phyloP scores from a whole-genome alignment of 2,113 vertebrate genomes.

The Rallus limicola region DNA sequence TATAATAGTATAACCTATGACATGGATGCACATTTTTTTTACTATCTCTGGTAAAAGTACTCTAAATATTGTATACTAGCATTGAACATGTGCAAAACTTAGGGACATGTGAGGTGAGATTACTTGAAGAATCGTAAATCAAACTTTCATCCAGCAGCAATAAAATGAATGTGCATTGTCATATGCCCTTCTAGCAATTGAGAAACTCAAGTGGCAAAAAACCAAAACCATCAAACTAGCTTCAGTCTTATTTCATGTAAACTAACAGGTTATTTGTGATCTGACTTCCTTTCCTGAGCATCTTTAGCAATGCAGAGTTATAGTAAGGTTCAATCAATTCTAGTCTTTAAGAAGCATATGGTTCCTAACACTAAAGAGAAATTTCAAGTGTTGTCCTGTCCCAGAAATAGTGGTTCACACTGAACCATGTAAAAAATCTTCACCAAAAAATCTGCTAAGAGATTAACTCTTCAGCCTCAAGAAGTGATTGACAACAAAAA shows the following conservation, averaged over 20 bases:
- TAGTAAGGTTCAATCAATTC: background rate
- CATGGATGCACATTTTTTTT: background rate
- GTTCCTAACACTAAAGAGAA: background rate
- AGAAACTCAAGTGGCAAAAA: background rate
- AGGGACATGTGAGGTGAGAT: accelerated
- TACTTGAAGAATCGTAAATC: background rate
- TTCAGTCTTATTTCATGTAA: background rate
- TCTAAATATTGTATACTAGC: background rate
- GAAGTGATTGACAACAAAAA: background rate
- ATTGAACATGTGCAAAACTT: background rate
- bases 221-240: background rate
- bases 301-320: background rate
- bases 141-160: background rate
- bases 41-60: background rate
- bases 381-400: background rate
- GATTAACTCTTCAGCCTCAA: background rate
- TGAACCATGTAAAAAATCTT: background rate
- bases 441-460: background rate
- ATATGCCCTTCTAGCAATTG: background rate
- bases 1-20: background rate
- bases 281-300: background rate
- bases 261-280: background rate
- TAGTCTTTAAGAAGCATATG: background rate
- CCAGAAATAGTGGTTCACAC: background rate
- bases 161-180: background rate